Conservation (phyloP, 1,140 invertebrate species). For the Mercenaria mercenaria region DNA sequence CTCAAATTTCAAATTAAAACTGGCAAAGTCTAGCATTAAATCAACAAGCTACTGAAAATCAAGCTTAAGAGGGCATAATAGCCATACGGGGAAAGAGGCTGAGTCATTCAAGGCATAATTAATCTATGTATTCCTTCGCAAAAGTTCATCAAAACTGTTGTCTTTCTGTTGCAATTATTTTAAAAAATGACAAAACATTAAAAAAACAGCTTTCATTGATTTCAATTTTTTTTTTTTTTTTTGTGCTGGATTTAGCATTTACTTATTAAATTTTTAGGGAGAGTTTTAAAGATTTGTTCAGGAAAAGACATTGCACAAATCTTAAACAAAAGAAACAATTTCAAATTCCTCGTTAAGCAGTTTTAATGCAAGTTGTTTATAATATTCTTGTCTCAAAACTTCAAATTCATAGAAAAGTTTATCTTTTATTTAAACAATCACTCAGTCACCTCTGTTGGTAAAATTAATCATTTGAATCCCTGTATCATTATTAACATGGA, state of each 20-base stretch:
- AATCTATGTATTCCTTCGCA: background rate
- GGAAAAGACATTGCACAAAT: too few relatives aligned
- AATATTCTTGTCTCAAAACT: too few relatives aligned
- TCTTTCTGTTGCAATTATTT: background rate
- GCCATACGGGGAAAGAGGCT: background rate
- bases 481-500: slow-evolving; percentile 22
- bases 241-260: too few relatives aligned
- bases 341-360: too few relatives aligned
- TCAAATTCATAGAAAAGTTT: too few relatives aligned
- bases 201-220: too few relatives aligned
- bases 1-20: slow-evolving; percentile 46
- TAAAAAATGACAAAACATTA: background rate
- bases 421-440: background rate
- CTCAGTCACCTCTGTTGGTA: background rate
- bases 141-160: background rate
- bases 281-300: too few relatives aligned
- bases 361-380: too few relatives aligned
- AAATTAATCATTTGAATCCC: slow-evolving; percentile 13
- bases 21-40: slow-evolving; percentile 42
- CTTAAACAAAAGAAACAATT: too few relatives aligned
- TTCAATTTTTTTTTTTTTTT: too few relatives aligned
- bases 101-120: background rate
- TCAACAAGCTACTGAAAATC: slow-evolving; percentile 34
- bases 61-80: background rate
- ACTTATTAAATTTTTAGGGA: too few relatives aligned